Evolutionary conservation across 1,140 invertebrate species (phyloP).

Genomic region (Odontomachus brunneus): DNA sequence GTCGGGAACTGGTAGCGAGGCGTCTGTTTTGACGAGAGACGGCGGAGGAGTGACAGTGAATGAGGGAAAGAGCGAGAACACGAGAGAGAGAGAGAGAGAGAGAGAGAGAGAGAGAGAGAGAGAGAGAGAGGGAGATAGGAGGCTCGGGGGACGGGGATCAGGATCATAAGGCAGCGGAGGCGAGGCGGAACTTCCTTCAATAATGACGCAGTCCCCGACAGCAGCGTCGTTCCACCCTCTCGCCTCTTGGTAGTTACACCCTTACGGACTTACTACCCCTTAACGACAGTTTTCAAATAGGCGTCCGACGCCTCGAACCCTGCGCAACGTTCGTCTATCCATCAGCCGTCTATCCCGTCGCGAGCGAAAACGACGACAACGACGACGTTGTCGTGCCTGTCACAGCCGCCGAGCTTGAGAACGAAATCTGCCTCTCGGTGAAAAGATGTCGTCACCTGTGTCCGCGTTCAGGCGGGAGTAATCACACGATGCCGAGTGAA

Average conservation of each 20-base stretch:
- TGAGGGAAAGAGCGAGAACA: slow-evolving; percentile 10
- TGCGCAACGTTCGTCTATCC: slow-evolving; percentile 66
- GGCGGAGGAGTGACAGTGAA: slow-evolving; percentile 52
- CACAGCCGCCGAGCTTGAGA: slow-evolving; percentile 18
- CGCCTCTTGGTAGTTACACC: slow-evolving; percentile 76
- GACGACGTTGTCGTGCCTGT: slow-evolving; percentile 42
- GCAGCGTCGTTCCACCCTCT: slow-evolving; percentile 78
- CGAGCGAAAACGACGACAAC: not conserved
- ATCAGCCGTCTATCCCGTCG: slow-evolving; percentile 41
- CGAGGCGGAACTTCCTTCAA: slow-evolving; percentile 72
- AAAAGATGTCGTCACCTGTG: not conserved
- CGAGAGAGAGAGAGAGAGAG: slow-evolving; percentile 42
- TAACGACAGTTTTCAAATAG: slow-evolving; percentile 78
- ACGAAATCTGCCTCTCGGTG: slow-evolving; percentile 57
- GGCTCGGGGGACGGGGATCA: slow-evolving; percentile 56
- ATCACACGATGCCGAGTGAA: not conserved
- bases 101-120: slow-evolving; percentile 17
- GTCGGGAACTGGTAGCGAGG: slow-evolving; percentile 56
- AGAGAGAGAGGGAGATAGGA: too few relatives aligned
- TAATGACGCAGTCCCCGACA: slow-evolving; percentile 74
- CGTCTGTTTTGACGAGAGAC: slow-evolving; percentile 70
- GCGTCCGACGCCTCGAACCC: slow-evolving; percentile 65
- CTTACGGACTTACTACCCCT: slow-evolving; percentile 75
- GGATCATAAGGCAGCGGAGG: slow-evolving; percentile 69
- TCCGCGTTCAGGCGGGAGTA: not conserved